A percentile compares a stretch with the other conserved stretches of the same genome.
phyloP scores from a whole-genome alignment of 2,888 invertebrate genomes.

The Plebejus anna region DNA sequence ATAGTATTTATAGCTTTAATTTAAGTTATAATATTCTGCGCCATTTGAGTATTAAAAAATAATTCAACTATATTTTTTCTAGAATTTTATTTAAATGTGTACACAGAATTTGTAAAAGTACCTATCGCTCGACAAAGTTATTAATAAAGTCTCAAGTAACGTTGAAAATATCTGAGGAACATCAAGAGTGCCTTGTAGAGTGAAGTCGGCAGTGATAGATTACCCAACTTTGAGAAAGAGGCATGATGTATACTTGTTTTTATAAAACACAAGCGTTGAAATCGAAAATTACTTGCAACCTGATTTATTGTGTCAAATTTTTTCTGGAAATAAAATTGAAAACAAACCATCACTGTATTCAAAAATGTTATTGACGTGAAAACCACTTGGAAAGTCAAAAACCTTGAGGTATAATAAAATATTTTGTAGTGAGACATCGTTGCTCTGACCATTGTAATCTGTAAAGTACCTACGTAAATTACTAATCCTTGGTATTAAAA shows the following conservation, averaged over 20 bases:
- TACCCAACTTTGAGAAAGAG: conserved; percentile 38
- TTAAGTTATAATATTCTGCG: too few relatives aligned
- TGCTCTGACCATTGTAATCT: too few relatives aligned
- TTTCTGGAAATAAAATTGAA: background rate
- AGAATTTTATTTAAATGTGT: background rate
- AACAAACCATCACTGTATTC: background rate
- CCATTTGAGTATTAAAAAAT: too few relatives aligned
- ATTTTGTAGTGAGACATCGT: too few relatives aligned
- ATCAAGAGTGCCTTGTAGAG: conserved; percentile 38
- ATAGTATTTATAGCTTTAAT: too few relatives aligned
- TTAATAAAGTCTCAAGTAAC: conserved; percentile 31
- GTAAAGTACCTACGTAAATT: too few relatives aligned
- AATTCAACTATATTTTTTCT: too few relatives aligned
- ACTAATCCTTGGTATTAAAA: too few relatives aligned
- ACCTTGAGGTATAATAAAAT: too few relatives aligned
- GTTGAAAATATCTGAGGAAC: conserved; percentile 42
- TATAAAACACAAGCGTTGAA: conserved; percentile 37
- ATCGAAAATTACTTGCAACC: conserved; percentile 11
- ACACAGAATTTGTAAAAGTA: conserved; percentile 12
- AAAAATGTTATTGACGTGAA: too few relatives aligned
- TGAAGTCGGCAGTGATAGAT: conserved; percentile 48
- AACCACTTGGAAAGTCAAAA: too few relatives aligned
- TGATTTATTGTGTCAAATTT: background rate
- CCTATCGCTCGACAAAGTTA: background rate
- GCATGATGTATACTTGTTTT: conserved; percentile 40